phyloP scores from a whole-genome alignment of 2,888 invertebrate genomes.

The Trissoscelio sp. region DNA sequence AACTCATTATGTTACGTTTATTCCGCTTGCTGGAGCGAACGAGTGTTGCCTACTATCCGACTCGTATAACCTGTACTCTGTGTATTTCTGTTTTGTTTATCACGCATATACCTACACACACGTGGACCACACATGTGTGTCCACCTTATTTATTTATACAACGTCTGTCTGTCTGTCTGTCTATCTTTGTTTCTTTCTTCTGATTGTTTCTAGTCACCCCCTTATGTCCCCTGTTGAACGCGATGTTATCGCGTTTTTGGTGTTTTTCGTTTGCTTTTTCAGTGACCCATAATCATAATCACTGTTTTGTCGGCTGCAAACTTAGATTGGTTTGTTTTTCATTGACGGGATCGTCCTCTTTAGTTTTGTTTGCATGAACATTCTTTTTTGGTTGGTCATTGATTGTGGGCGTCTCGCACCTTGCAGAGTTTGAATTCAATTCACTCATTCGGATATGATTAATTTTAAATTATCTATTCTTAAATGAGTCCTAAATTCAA shows the following conservation, averaged over 20 bases:
- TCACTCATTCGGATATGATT: too few species aligned
- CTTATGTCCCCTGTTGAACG: not conserved
- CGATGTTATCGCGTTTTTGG: too few species aligned
- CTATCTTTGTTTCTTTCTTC: constrained; percentile 18
- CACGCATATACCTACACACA: constrained; percentile 5
- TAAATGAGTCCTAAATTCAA: too few species aligned
- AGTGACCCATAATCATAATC: constrained; percentile 26
- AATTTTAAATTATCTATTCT: too few species aligned
- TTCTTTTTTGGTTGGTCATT: constrained; percentile 35
- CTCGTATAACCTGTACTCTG: constrained; percentile 34
- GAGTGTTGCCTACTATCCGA: constrained; percentile 68
- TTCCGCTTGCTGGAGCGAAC: constrained; percentile 78
- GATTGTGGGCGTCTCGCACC: constrained; percentile 19
- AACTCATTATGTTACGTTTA: constrained; percentile 79
- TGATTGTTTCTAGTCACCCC: constrained; percentile 10
- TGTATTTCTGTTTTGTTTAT: constrained; percentile 47
- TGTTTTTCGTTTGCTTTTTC: constrained; percentile 42
- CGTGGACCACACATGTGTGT: constrained; percentile 27
- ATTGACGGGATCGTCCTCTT: constrained; percentile 2
- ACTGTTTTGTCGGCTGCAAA: not conserved
- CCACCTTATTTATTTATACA: constrained; percentile 40
- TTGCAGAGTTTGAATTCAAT: not conserved
- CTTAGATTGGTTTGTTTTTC: constrained; percentile 26
- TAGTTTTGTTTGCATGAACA: constrained; percentile 40
- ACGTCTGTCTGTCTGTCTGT: constrained; percentile 10